Evolutionary conservation across 2,113 vertebrate species (phyloP).

Genomic region (Mastomys natalensis): DNA sequence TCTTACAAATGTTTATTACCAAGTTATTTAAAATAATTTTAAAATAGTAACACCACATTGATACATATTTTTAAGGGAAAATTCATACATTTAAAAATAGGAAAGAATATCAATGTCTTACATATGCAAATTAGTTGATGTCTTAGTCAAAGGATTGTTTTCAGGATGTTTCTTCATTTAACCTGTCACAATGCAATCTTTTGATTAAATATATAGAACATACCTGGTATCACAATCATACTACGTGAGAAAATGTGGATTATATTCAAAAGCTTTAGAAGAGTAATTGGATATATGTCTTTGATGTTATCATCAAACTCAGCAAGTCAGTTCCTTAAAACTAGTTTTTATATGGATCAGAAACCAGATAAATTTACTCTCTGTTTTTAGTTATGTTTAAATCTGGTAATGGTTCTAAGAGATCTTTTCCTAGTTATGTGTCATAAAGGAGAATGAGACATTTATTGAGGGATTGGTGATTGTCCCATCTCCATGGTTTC

Average conservation of each 20-base stretch:
- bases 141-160: not conserved
- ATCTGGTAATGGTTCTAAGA: not conserved
- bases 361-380: not conserved
- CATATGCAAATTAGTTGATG: not conserved
- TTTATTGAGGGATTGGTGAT: not conserved
- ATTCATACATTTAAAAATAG: not conserved
- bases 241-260: not conserved
- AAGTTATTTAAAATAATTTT: not conserved
- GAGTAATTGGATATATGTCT: not conserved
- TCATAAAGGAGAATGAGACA: not conserved
- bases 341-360: not conserved
- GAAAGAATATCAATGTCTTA: too few relatives aligned
- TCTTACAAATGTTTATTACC: not conserved
- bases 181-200: not conserved
- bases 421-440: not conserved
- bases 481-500: not conserved
- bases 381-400: not conserved
- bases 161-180: not conserved
- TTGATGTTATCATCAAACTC: not conserved
- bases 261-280: not conserved
- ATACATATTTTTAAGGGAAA: not conserved
- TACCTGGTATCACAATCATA: not conserved
- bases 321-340: not conserved
- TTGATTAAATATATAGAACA: conserved; percentile 18
- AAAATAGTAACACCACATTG: not conserved